Evolutionary conservation across 2,888 invertebrate genomes (phyloP).

Genomic region (Trichopoda pennipes): DNA sequence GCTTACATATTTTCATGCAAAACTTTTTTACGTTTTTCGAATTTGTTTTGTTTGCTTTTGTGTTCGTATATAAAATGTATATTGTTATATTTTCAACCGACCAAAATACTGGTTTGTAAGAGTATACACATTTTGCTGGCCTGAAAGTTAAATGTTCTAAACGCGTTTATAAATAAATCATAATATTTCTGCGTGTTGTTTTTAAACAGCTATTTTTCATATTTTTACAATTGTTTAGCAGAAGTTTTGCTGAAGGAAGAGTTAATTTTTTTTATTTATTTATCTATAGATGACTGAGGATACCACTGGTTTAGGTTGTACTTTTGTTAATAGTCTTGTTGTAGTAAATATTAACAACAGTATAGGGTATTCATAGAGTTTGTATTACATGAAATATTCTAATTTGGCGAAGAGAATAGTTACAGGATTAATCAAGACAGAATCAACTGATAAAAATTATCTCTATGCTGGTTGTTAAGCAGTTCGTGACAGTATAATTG

Average conservation of each 20-base stretch:
- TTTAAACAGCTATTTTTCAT: slow-evolving; percentile 76
- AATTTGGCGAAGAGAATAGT: too few relatives aligned
- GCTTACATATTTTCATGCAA: slow-evolving; percentile 29
- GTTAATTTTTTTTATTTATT: too few relatives aligned
- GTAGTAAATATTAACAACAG: background rate
- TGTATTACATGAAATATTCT: background rate
- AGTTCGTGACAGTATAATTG: too few relatives aligned
- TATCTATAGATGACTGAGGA: too few relatives aligned
- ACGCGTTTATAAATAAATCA: slow-evolving; percentile 33
- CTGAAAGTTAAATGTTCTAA: slow-evolving; percentile 22
- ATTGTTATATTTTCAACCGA: background rate
- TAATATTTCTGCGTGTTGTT: slow-evolving; percentile 69
- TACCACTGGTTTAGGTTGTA: background rate
- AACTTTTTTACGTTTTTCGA: slow-evolving; percentile 7
- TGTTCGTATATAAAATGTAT: slow-evolving; percentile 8
- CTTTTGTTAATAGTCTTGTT: slow-evolving; percentile 12
- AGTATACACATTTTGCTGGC: background rate
- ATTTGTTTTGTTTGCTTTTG: too few relatives aligned
- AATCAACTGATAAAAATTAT: too few relatives aligned
- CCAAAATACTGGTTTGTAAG: background rate
- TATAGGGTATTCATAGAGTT: background rate
- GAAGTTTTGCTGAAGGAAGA: too few relatives aligned
- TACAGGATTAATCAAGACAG: too few relatives aligned
- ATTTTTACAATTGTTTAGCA: background rate
- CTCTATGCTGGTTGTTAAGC: too few relatives aligned